phyloP scores from a whole-genome alignment of 1,140 invertebrate genomes.

The Adelges cooleyi region DNA sequence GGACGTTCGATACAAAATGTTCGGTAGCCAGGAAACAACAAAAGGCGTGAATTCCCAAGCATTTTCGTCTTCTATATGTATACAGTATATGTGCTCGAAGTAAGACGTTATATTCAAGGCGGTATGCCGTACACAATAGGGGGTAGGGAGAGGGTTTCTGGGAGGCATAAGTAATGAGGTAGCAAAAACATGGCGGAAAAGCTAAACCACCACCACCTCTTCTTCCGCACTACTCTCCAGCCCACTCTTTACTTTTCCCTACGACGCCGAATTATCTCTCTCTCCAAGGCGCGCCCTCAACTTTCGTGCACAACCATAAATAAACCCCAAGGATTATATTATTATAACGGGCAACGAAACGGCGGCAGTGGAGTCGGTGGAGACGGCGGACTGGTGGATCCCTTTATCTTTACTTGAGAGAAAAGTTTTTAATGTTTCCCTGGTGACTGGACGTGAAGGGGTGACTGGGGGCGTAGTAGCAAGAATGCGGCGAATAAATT shows the following conservation, averaged over 20 bases:
- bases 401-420: slow-evolving; percentile 24
- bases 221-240: background rate
- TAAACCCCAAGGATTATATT: slow-evolving; percentile 26
- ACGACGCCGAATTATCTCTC: slow-evolving; percentile 8
- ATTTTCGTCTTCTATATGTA: no score
- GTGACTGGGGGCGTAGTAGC: background rate
- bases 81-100: background rate
- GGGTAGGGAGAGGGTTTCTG: background rate
- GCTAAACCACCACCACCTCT: slow-evolving; percentile 10
- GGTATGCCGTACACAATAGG: no score
- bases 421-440: slow-evolving; percentile 28
- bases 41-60: no score
- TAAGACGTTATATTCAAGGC: background rate
- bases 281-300: background rate
- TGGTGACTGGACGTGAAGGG: background rate
- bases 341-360: slow-evolving; percentile 7
- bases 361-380: background rate
- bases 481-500: slow-evolving; percentile 23
- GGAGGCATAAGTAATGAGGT: slow-evolving; percentile 28
- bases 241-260: slow-evolving; percentile 13
- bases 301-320: slow-evolving; percentile 4
- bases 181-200: slow-evolving; percentile 28
- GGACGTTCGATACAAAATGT: no score
- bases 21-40: no score
- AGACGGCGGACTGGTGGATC: background rate